A percentile compares a stretch with the other conserved stretches of the same genome.
Conservation (phyloP, 2,888 invertebrate species). For the Campaea margaritaria region DNA sequence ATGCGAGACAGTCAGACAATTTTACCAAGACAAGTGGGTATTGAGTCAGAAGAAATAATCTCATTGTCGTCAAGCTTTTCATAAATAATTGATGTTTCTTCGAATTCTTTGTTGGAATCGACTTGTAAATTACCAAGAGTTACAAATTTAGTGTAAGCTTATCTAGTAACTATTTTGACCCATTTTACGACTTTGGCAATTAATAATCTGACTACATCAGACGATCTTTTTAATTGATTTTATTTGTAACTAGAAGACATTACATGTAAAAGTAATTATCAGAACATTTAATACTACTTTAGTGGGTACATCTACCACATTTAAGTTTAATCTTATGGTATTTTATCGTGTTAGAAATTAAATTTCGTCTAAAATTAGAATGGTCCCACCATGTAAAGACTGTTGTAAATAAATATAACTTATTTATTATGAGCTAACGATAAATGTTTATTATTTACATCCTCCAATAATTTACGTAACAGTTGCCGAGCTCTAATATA, state of each 20-base stretch:
- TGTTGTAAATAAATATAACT: no score
- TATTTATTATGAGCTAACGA: not conserved
- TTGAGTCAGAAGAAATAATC: not conserved
- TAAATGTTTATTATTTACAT: not conserved
- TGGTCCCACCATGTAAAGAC: no score
- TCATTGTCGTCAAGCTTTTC: not conserved
- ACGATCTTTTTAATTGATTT: no score
- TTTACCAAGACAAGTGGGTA: not conserved
- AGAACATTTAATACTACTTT: no score
- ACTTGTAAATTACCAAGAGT: not conserved
- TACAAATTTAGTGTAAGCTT: not conserved
- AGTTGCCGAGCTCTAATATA: not conserved
- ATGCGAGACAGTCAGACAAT: not conserved
- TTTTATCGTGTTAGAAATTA: no score
- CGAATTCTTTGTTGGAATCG: not conserved
- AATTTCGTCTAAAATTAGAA: no score
- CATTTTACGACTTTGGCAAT: not conserved
- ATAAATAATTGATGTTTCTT: slow-evolving; percentile 7
- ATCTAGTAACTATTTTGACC: not conserved
- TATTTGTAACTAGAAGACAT: no score
- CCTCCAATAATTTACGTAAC: not conserved
- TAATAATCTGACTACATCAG: not conserved
- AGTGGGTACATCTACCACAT: no score
- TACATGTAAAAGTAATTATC: no score
- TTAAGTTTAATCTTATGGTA: no score